Evolutionary conservation across 2,888 invertebrate species (phyloP).

Genomic region (Gerris lacustris): DNA sequence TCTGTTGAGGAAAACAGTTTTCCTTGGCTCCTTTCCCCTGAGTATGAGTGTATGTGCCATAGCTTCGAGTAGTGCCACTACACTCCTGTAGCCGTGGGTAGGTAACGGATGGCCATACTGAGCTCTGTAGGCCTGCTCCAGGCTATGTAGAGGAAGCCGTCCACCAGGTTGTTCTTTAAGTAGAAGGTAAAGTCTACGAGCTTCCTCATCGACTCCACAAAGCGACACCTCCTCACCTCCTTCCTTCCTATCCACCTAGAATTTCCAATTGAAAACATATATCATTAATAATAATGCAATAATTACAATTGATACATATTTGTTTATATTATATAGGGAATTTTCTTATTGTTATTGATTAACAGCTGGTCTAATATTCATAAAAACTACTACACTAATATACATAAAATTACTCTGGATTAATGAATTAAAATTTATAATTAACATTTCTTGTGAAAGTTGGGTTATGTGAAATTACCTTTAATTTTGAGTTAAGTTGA

Average conservation of each 20-base stretch:
- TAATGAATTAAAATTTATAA: too few species aligned
- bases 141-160: conserved; percentile 8
- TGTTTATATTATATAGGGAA: too few species aligned
- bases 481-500: too few species aligned
- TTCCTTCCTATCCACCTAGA: background rate
- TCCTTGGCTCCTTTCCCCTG: conserved; percentile 34
- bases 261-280: background rate
- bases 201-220: conserved; percentile 1
- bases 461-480: too few species aligned
- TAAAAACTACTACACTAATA: too few species aligned
- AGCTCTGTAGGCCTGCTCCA: conserved; percentile 12
- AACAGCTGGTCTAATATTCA: too few species aligned
- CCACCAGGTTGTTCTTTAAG: background rate
- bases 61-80: conserved; percentile 42
- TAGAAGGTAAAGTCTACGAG: background rate
- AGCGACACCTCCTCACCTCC: background rate
- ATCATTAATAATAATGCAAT: too few species aligned
- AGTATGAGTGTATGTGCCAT: conserved; percentile 43
- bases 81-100: conserved; percentile 42
- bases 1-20: conserved; percentile 41
- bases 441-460: too few species aligned
- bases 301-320: too few species aligned
- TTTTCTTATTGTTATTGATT: too few species aligned
- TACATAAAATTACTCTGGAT: too few species aligned
- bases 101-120: background rate